These are phyloP conservation scores for Lasioglossum pauxillum DNA, from an alignment of 2,888 invertebrate genomes.

Conservation along the genomic window DNA sequence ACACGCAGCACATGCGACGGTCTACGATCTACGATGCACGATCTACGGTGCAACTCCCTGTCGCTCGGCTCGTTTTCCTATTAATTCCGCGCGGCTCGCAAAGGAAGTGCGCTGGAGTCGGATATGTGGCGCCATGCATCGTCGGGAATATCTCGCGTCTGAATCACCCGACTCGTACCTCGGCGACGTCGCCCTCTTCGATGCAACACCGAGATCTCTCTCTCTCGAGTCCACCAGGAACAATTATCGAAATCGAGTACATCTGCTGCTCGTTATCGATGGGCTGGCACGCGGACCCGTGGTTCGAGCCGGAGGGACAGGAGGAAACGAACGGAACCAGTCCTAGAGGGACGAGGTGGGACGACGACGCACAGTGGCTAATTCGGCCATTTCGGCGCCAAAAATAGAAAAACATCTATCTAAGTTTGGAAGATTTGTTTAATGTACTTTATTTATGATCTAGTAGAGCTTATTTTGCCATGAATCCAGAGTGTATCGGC, in stretches of 20 bases:
- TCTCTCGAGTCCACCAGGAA: not conserved
- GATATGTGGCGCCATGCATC: constrained; percentile 80
- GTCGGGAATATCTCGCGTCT: constrained; percentile 80
- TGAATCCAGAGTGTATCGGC: too few species aligned
- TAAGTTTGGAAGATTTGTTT: too few species aligned
- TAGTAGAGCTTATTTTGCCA: too few species aligned
- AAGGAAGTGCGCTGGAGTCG: constrained; percentile 77
- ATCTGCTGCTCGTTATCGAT: constrained; percentile 13
- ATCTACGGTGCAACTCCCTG: constrained; percentile 52
- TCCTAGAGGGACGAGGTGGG: not conserved
- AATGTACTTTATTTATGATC: too few species aligned
- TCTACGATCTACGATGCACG: constrained; percentile 8
- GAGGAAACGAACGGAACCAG: not conserved
- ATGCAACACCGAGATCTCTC: not conserved
- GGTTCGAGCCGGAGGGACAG: not conserved
- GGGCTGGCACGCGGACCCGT: not conserved
- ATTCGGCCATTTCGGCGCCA: too few species aligned
- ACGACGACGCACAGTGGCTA: constrained; percentile 5
- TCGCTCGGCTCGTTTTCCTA: constrained; percentile 70
- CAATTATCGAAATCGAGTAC: constrained; percentile 6
- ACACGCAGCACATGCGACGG: constrained; percentile 44
- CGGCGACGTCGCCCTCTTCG: constrained; percentile 45
- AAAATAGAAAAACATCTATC: too few species aligned
- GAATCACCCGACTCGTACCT: constrained; percentile 71
- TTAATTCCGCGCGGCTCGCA: constrained; percentile 74